phyloP scores from a whole-genome alignment of 2,113 vertebrate genomes.

The Urocitellus parryii region DNA sequence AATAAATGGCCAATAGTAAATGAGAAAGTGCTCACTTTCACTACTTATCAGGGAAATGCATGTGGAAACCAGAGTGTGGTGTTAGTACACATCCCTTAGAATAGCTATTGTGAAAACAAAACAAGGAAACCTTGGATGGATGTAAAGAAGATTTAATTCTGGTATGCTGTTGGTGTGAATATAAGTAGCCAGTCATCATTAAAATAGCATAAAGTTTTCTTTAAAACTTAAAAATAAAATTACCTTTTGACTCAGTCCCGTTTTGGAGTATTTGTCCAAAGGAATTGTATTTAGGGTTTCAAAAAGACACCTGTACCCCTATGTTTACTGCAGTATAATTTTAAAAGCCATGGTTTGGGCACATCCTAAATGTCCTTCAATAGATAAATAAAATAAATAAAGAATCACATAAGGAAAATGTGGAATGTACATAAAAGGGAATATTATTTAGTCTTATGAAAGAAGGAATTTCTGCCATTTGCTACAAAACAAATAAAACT shows the following conservation, averaged over 20 bases:
- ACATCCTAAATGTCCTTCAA: no score
- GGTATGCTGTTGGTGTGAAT: not conserved
- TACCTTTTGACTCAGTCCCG: not conserved
- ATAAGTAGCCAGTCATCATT: not conserved
- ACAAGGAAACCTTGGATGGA: not conserved
- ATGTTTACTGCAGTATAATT: no score
- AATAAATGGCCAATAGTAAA: not conserved
- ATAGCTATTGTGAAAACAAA: not conserved
- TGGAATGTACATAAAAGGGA: no score
- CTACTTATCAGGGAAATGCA: not conserved
- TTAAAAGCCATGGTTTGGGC: not conserved
- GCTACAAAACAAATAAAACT: not conserved
- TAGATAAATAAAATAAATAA: not conserved
- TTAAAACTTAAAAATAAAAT: not conserved
- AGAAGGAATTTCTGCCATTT: not conserved
- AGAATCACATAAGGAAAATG: no score
- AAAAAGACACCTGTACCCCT: no score
- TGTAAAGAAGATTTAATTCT: not conserved
- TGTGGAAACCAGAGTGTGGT: not conserved
- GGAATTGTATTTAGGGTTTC: no score
- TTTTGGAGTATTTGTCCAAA: no score
- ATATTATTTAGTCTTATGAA: no score
- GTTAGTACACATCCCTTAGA: not conserved
- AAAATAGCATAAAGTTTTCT: not conserved
- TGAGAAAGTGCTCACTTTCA: no score